Percentiles rank a stretch among this genome's conserved stretches.
Evolutionary conservation across 2,888 invertebrate species (phyloP).

Genomic region (Ischnura elegans): DNA sequence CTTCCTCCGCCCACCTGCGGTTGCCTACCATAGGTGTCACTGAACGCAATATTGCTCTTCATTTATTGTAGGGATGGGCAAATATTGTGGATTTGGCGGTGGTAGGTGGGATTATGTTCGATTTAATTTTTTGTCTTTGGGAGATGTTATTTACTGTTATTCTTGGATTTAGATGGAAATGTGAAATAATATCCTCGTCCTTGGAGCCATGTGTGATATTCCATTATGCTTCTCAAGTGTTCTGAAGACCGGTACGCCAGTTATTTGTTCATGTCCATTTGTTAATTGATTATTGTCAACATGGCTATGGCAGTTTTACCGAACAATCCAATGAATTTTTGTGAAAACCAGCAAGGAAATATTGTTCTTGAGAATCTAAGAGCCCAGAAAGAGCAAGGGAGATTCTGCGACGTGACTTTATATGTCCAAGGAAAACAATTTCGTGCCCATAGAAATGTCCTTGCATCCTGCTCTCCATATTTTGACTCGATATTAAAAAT

Average conservation of each 20-base stretch:
- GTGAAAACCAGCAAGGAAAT: slow-evolving; percentile 77
- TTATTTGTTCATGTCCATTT: slow-evolving; percentile 58
- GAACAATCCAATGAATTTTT: slow-evolving; percentile 75
- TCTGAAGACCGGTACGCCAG: slow-evolving; percentile 52
- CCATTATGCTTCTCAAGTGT: slow-evolving; percentile 50
- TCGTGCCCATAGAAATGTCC: slow-evolving; percentile 82
- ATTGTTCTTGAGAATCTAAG: slow-evolving; percentile 77
- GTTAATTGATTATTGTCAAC: slow-evolving; percentile 60
- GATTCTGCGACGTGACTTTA: slow-evolving; percentile 82
- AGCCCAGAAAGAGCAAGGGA: slow-evolving; percentile 80
- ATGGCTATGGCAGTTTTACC: slow-evolving; percentile 65
- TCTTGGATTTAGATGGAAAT: background rate
- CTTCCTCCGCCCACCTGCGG: slow-evolving; percentile 62
- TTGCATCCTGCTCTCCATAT: slow-evolving; percentile 83
- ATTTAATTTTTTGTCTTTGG: background rate
- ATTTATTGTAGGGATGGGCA: slow-evolving; percentile 65
- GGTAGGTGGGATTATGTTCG: slow-evolving; percentile 48
- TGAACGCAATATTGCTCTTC: slow-evolving; percentile 41
- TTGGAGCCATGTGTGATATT: background rate
- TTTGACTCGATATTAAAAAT: slow-evolving; percentile 82
- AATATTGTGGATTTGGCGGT: slow-evolving; percentile 61
- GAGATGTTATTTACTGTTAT: slow-evolving; percentile 17
- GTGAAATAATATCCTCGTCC: slow-evolving; percentile 8
- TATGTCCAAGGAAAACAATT: slow-evolving; percentile 81
- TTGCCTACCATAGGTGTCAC: slow-evolving; percentile 60